Percentiles rank a stretch among this genome's conserved stretches.
These are phyloP conservation scores for Peribatodes rhomboidaria DNA, from an alignment of 2,888 invertebrate genomes.

Conservation along the genomic window DNA sequence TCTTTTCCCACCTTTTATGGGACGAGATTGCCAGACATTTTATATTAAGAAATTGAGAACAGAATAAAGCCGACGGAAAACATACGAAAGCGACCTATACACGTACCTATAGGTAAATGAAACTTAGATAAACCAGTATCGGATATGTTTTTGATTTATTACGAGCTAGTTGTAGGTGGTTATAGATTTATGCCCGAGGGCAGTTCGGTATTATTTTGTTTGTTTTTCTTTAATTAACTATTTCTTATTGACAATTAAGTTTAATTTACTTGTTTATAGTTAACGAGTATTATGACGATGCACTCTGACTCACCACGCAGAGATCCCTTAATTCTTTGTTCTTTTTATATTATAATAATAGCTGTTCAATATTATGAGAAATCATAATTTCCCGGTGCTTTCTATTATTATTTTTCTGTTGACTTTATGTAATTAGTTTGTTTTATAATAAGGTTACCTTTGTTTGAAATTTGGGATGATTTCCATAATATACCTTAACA, in stretches of 20 bases:
- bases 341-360: slow-evolving; percentile 21
- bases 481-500: slow-evolving; percentile 59
- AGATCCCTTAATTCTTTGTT: slow-evolving; percentile 30
- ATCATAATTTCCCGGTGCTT: slow-evolving; percentile 81
- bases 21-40: slow-evolving; percentile 72
- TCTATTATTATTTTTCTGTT: slow-evolving; percentile 83
- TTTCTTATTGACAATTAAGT: slow-evolving; percentile 20
- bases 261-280: slow-evolving; percentile 40
- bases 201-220: slow-evolving; percentile 14
- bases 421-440: slow-evolving; percentile 59
- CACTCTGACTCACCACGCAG: slow-evolving; percentile 24
- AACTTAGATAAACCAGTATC: slow-evolving; percentile 9
- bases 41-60: slow-evolving; percentile 54
- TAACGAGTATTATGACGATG: slow-evolving; percentile 33
- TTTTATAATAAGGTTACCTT: slow-evolving; percentile 78
- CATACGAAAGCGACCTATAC: slow-evolving; percentile 18
- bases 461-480: slow-evolving; percentile 70
- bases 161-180: slow-evolving; percentile 26
- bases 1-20: slow-evolving; percentile 45
- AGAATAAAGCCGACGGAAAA: slow-evolving; percentile 40
- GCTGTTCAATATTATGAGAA: slow-evolving; percentile 58
- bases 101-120: slow-evolving; percentile 2
- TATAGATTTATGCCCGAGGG: slow-evolving; percentile 13
- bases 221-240: slow-evolving; percentile 39
- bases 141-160: slow-evolving; percentile 36